Evolutionary conservation across 2,888 invertebrate species (phyloP).

Genomic region (Polydrusus pterygomalis): DNA sequence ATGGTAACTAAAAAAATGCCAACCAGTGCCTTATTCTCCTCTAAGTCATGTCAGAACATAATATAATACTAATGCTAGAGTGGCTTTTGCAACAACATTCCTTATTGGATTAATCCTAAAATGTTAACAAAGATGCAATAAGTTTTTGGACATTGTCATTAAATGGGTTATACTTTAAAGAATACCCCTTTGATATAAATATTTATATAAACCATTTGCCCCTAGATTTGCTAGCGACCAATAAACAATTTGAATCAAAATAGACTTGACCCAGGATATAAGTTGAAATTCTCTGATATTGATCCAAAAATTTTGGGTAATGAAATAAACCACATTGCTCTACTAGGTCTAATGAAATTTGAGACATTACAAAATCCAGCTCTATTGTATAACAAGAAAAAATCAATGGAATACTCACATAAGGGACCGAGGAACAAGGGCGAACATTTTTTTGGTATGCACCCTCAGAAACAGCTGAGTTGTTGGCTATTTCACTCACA

Average conservation of each 20-base stretch:
- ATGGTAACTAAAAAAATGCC: no score
- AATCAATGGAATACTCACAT: slow-evolving; percentile 64
- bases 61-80: no score
- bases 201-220: no score
- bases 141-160: no score
- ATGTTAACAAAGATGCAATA: no score
- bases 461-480: slow-evolving; percentile 51
- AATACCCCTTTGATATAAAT: no score
- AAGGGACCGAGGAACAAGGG: slow-evolving; percentile 65
- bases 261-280: background rate
- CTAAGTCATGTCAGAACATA: no score
- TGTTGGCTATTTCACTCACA: slow-evolving; percentile 31
- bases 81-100: no score
- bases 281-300: slow-evolving; percentile 20
- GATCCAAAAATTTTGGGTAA: slow-evolving; percentile 18
- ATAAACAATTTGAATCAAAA: background rate
- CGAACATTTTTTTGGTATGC: slow-evolving; percentile 66
- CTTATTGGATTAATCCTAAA: no score
- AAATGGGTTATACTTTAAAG: no score
- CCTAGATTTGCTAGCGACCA: no score
- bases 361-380: background rate
- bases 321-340: slow-evolving; percentile 3
- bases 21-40: no score
- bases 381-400: background rate
- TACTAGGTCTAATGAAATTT: background rate